Percentiles rank a stretch among this genome's conserved stretches.
Conservation (phyloP, 2,113 vertebrate species). For the Psephotus haematonotus region DNA sequence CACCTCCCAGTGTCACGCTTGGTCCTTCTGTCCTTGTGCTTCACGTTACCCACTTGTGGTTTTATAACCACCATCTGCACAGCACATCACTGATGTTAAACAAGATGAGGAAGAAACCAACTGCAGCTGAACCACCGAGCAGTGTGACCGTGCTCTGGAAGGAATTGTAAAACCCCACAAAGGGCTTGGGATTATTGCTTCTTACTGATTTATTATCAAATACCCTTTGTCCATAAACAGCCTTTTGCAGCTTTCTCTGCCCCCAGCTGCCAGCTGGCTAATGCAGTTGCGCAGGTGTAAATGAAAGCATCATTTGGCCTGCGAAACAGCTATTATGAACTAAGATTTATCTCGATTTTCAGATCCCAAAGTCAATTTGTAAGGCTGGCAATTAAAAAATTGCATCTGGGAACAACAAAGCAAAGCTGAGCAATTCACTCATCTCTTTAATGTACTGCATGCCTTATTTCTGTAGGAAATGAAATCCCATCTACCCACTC, state of each 20-base stretch:
- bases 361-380: neutral
- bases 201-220: neutral
- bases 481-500: neutral
- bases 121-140: neutral
- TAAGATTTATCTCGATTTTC: constrained; percentile 18
- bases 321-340: neutral
- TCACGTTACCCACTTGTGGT: rapidly evolving
- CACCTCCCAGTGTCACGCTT: rapidly evolving
- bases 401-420: neutral
- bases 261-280: constrained; percentile 15
- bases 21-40: neutral
- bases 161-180: neutral
- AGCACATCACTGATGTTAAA: neutral
- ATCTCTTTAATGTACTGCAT: neutral
- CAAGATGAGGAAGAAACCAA: neutral
- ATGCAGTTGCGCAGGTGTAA: neutral
- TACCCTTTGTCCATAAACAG: neutral
- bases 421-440: neutral
- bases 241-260: neutral
- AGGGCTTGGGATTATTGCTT: neutral
- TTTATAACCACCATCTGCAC: neutral
- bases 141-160: neutral
- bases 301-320: neutral
- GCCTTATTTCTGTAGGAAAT: neutral
- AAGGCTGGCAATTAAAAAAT: neutral